Evolutionary conservation across 2,888 invertebrate species (phyloP).

Genomic region (Xestia xanthographa): DNA sequence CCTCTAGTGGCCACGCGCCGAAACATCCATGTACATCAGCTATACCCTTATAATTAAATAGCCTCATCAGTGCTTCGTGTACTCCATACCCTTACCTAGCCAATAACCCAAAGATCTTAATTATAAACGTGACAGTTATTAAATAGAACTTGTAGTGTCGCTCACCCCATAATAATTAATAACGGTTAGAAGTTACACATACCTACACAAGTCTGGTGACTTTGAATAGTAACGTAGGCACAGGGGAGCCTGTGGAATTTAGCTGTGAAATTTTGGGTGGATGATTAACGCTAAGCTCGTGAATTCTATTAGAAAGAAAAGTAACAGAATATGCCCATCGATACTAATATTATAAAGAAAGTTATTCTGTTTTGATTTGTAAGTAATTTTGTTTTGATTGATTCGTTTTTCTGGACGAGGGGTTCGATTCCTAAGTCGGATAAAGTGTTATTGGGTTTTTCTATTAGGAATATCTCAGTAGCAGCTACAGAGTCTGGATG

Average conservation of each 20-base stretch:
- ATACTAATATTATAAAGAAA: not conserved
- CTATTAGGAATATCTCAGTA: too few relatives aligned
- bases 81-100: conserved; percentile 28
- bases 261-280: conserved; percentile 2
- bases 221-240: conserved; percentile 30
- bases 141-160: conserved; percentile 56
- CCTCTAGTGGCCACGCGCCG: not conserved
- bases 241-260: not conserved
- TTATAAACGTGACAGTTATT: conserved; percentile 58
- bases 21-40: not conserved
- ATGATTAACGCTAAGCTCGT: not conserved
- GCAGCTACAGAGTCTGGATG: too few relatives aligned
- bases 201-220: conserved; percentile 24
- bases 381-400: not conserved
- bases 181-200: conserved; percentile 58
- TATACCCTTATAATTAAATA: conserved; percentile 33
- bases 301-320: not conserved
- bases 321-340: not conserved
- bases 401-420: too few relatives aligned
- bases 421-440: too few relatives aligned
- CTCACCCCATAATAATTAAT: conserved; percentile 61
- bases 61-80: conserved; percentile 22
- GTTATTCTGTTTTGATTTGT: not conserved
- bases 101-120: conserved; percentile 53
- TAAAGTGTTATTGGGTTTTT: too few relatives aligned